These are phyloP conservation scores for Dryobotodes eremita DNA, from an alignment of 2,888 invertebrate species.

Conservation along the genomic window DNA sequence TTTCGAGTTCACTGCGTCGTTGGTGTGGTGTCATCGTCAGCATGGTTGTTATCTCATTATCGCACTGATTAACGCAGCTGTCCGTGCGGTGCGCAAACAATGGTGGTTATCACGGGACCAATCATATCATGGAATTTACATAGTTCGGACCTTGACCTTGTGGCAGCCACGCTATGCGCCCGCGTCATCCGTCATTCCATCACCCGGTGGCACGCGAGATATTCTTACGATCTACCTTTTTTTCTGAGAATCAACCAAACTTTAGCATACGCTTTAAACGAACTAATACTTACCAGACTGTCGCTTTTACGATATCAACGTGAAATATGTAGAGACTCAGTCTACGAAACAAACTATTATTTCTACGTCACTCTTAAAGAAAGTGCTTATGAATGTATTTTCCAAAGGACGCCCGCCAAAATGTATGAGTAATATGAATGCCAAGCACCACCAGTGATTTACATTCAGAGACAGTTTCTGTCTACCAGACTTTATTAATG, in stretches of 20 bases:
- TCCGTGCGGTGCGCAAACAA: conserved; percentile 68
- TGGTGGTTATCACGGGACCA: conserved; percentile 6
- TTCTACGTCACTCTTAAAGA: conserved; percentile 47
- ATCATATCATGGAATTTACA: conserved; percentile 76
- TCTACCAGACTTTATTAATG: conserved; percentile 65
- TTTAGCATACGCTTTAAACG: neutral
- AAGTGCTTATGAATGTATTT: conserved; percentile 57
- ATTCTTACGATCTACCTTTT: conserved; percentile 31
- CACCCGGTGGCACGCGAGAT: conserved; percentile 61
- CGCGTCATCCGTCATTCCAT: conserved; percentile 62
- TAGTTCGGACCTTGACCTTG: conserved; percentile 83
- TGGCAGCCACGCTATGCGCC: conserved; percentile 61
- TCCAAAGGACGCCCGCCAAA: conserved; percentile 53
- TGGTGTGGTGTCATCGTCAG: conserved; percentile 27
- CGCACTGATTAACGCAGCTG: conserved; percentile 55
- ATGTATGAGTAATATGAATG: conserved; percentile 61
- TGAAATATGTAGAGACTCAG: conserved; percentile 12
- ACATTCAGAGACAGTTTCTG: conserved; percentile 62
- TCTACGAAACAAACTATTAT: conserved; percentile 33
- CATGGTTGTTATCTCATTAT: conserved; percentile 60
- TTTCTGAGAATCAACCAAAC: neutral
- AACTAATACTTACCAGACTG: neutral
- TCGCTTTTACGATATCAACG: neutral
- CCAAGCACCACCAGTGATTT: conserved; percentile 52
- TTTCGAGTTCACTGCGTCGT: neutral